phyloP scores from a whole-genome alignment of 92 coral and sea anemone species.

The Scolanthus callimorphus region DNA sequence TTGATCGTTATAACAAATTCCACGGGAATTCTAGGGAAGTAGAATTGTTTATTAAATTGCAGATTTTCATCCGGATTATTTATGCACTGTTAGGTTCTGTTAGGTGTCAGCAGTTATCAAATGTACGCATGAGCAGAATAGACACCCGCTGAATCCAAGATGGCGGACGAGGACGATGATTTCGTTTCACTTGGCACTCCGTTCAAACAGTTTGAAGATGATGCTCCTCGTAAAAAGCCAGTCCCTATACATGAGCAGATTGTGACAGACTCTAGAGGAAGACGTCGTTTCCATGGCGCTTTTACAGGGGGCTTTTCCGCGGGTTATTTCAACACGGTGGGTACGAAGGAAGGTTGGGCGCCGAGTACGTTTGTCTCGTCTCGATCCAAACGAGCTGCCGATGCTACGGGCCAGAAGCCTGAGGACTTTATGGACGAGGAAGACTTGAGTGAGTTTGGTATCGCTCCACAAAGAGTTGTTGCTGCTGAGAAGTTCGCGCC shows the following conservation, averaged over 20 bases:
- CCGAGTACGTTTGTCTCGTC: slow-evolving; percentile 90
- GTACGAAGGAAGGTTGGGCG: slow-evolving; percentile 96
- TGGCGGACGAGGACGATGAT: slow-evolving; percentile 90
- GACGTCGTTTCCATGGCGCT: slow-evolving; percentile 99
- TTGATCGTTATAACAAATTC: no score
- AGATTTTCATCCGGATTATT: no score
- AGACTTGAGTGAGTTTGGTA: slow-evolving; percentile 92
- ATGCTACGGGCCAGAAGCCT: slow-evolving; percentile 72
- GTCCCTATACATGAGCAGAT: slow-evolving; percentile 94
- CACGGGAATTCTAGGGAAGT: no score
- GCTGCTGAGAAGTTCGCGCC: slow-evolving; percentile 67
- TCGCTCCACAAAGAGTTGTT: slow-evolving; percentile 85
- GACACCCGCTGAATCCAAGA: slow-evolving; percentile 61
- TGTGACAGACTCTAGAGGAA: slow-evolving; percentile 87
- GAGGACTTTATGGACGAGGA: slow-evolving; percentile 99
- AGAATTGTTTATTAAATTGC: no score
- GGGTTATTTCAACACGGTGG: slow-evolving; percentile 97
- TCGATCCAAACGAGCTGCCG: slow-evolving; percentile 64
- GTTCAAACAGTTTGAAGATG: slow-evolving; percentile 78
- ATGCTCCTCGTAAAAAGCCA: slow-evolving; percentile 94
- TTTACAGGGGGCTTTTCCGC: slow-evolving; percentile 99
- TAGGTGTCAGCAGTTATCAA: no score
- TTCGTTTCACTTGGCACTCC: slow-evolving; percentile 85
- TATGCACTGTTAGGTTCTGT: no score
- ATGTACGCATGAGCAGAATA: no score